These are phyloP conservation scores for Poecile montanus DNA, from an alignment of 2,797 vertebrate species.

Conservation along the genomic window DNA sequence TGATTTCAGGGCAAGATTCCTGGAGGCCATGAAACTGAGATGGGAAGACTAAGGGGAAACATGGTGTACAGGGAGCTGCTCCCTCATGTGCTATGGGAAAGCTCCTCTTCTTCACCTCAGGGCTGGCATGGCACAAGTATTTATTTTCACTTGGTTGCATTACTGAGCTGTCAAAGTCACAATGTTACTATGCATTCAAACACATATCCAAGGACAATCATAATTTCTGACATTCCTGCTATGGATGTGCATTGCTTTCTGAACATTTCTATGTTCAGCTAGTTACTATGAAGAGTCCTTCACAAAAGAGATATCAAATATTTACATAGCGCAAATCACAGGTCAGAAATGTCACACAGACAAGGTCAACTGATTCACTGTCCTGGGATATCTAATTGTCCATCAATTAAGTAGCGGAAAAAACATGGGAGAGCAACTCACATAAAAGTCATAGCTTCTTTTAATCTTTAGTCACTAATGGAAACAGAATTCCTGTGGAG, in stretches of 20 bases:
- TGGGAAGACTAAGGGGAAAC: background rate
- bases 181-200: background rate
- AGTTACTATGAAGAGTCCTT: background rate
- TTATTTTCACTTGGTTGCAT: background rate
- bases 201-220: background rate
- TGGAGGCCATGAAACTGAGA: slow-evolving; percentile 31
- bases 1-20: slow-evolving; percentile 25
- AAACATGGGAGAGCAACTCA: background rate
- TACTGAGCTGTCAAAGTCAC: background rate
- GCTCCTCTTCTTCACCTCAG: background rate
- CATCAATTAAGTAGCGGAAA: background rate
- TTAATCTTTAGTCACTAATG: background rate
- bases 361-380: background rate
- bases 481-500: background rate
- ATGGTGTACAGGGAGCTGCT: background rate
- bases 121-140: background rate
- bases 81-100: background rate
- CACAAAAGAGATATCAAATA: background rate
- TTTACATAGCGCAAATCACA: background rate
- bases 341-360: background rate
- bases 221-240: background rate
- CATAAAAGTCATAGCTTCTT: background rate
- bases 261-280: background rate
- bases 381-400: background rate
- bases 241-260: background rate